Evolutionary conservation across 2,113 vertebrate species (phyloP), one percentile per base, ranked within the genome.

Genomic region (Vulpes ferrilata): DNA sequence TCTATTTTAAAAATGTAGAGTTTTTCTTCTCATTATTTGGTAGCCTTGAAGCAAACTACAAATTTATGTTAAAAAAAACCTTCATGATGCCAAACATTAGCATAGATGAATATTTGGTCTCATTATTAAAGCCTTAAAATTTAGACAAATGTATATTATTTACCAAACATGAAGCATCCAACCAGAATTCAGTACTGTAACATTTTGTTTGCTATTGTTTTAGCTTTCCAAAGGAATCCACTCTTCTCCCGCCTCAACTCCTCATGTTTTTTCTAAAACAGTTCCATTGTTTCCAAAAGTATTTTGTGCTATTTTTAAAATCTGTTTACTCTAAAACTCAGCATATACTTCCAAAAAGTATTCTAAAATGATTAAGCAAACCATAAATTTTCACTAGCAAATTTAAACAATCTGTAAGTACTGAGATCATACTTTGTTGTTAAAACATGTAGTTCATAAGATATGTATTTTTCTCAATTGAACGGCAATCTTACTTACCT

Each of bases 311-410:
- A 53, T 71, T 86, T 71, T 25, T 3, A 60, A 73, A 82, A 55
- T 65, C 4, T 25, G 0, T 30, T 22, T 73, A 43, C 16, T 89
- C 35, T 17, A 43, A 69, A 78, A 92, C 22, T n/a, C 35, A 97
- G 69, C 15, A 84, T 19, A n/a, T 27, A 32, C 17, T 85, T 94
- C 85, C 2, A 74, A 93, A 96, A 30, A 80, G 23, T 69, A 53
- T 5, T 79, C 80, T 12, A 69, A 90, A 86, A 27, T 78, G 4
- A 71, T n/a, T 60, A 93, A 80, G 60, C n/a, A 92, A 79, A n/a
- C 7, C 19, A n/a, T 43, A 15, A 76, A 59, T 89, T 93, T 96
- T 81, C 64, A 80, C 27, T 38, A 78, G 20, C 22, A 35, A 84
- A 90, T 71, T 35, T 62, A 84, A 90, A 78, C 2, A 76, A 55